These are phyloP conservation scores for Synchiropus splendidus DNA, from an alignment of 2,113 vertebrate genomes.

Conservation along the genomic window DNA sequence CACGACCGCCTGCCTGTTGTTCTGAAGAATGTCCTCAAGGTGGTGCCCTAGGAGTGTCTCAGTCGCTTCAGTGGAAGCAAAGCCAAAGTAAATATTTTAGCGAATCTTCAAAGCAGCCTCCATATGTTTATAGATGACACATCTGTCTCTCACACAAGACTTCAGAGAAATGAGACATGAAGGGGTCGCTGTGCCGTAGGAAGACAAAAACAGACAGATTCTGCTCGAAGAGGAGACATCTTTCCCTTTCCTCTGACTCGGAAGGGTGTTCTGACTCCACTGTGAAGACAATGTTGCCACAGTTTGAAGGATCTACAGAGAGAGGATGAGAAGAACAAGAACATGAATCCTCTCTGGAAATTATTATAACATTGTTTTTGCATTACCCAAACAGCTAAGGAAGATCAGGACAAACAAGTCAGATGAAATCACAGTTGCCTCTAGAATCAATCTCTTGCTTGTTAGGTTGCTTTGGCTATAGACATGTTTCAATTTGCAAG, in stretches of 20 bases:
- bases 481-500: no score
- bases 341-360: no score
- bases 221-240: conserved; percentile 40
- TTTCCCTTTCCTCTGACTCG: conserved; percentile 14
- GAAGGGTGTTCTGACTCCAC: conserved; percentile 30
- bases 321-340: neutral
- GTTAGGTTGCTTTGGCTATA: no score
- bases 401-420: no score
- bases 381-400: no score
- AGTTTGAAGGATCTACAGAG: conserved; percentile 52
- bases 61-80: conserved; percentile 25
- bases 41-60: conserved; percentile 59
- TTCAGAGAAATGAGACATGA: conserved; percentile 56
- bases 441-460: no score
- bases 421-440: no score
- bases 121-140: neutral
- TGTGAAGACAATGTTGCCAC: conserved; percentile 53
- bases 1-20: conserved; percentile 53
- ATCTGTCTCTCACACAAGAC: conserved; percentile 47
- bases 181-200: conserved; percentile 62
- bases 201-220: conserved; percentile 70
- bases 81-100: neutral
- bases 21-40: conserved; percentile 59
- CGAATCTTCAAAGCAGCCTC: neutral
- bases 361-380: no score